Conservation (phyloP, 1,140 invertebrate genomes). For the Metaphire vulgaris region DNA sequence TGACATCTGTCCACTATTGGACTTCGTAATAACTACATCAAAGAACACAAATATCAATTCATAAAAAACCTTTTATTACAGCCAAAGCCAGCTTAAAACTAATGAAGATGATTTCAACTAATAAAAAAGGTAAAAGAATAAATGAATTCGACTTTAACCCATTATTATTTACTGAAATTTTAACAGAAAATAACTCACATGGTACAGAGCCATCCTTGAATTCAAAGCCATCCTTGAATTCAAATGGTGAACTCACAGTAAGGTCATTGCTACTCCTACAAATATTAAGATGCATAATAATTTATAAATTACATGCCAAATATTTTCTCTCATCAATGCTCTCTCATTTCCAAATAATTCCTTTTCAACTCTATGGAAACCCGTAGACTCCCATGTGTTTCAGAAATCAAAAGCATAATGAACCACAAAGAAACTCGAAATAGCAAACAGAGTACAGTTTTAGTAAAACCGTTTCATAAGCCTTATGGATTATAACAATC, state of each 20-base stretch:
- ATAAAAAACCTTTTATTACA: neutral
- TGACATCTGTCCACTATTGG: slow-evolving; percentile 47
- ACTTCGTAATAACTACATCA: slow-evolving; percentile 41
- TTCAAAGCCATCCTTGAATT: neutral
- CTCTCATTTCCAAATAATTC: no score
- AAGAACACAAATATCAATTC: neutral
- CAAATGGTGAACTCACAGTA: neutral
- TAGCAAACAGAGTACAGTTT: no score
- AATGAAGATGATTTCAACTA: neutral
- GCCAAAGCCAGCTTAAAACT: neutral
- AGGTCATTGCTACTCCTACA: neutral
- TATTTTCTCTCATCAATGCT: no score
- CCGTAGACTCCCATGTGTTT: no score
- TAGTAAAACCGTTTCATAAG: no score
- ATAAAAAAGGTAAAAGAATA: neutral
- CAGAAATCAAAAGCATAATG: no score
- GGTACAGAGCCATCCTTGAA: neutral
- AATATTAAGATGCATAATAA: no score
- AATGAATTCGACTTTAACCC: no score
- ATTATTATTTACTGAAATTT: neutral
- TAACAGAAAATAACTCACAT: neutral
- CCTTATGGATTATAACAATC: no score
- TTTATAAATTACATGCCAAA: no score
- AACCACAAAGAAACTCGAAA: no score
- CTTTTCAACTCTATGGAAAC: no score